Evolutionary conservation across 92 coral and sea anemone species (phyloP), one percentile per base, ranked within the genome.

Genomic region (Virgularia gustaviana): DNA sequence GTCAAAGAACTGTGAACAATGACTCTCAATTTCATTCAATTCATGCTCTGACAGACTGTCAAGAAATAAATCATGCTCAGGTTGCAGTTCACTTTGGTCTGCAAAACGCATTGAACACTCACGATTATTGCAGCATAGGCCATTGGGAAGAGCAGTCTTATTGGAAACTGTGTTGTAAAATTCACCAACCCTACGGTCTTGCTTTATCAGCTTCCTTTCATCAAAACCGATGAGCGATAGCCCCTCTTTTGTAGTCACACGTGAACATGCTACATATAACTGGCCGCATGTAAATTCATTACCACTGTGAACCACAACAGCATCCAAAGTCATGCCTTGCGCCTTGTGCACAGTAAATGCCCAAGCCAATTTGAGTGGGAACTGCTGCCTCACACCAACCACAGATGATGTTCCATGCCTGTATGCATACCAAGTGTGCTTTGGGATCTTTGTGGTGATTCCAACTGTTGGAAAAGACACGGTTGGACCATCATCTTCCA

Each of bases 241-340:
- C 29, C 36, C 36, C 6, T 53, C 56, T 18, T 66, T 63, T 20
- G 32, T 78, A 4, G 54, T 70, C 9, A 71, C 62, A 23, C 72
- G 62, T 57, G 83, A 79, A 2, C 58, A 9, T 4, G 73, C 79
- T 5, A 79, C 84, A 62, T 79, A 79, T 18, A 81, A 41, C 35
- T 65, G 81, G 22, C 81, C 85, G 24, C 65, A 23, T 16, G 68
- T 73, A 71, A 76, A 82, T 32, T 76, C 79, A 29, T 62, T 54
- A 6, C 71, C 77, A 60, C 82, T 70, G 73, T 82, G 62, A 10
- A 76, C 82, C 25, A 56, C 65, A 7, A 64, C 86, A 31, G 79
- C 78, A 15, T 22, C 31, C 57, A 82, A 10, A 12, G 86, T 76
- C 43, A 43, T 43, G 0, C 86, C 86, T 52, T 59, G 82, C 2